Evolutionary conservation across 1,140 invertebrate genomes (phyloP), one percentile per base, ranked within the genome.

Genomic region (Bradysia coprophila): DNA sequence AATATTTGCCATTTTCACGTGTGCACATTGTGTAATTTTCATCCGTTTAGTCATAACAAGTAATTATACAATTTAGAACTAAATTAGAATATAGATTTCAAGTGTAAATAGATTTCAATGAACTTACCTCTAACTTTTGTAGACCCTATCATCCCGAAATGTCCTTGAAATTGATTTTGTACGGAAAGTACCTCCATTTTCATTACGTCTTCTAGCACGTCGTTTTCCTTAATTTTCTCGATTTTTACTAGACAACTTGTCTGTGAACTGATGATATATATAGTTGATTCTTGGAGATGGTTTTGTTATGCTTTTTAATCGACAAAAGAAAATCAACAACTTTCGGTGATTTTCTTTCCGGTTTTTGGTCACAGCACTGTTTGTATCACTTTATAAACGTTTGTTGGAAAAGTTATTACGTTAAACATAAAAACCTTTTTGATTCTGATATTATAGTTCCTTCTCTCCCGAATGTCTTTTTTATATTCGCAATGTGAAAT

Each of bases 111-210:
- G 24, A 18, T 38, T 38, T 38, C 6, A n/a, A 18, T 8, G 15
- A 11, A 20, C 57, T 57, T 43, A 60, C 57, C 57, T 60, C 59
- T 60, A 47, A 58, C 53, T 55, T 60, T 59, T 51, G 53, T 54
- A 45, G 57, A 59, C 38, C 54, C 53, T 38, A 59, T 57, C 45
- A 59, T 57, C 52, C 55, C 55, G 45, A 59, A 60, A 55, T 60
- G 42, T 53, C 55, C 55, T 55, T 60, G 57, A 52, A 58, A 57
- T 42, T 60, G 57, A 58, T 58, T 59, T 58, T 60, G 57, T 50
- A 60, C 57, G 49, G 57, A 58, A 36, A 60, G 55, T 50, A 60
- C 56, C 58, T 60, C 57, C 57, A 60, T 60, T 55, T 60, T 60
- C 55, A 58, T 56, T 18, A 48, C 31, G 37, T 48, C 47, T 45